These are phyloP conservation scores for Dicrostonyx torquatus DNA, from an alignment of 2,797 vertebrate species.

Conservation along the genomic window DNA sequence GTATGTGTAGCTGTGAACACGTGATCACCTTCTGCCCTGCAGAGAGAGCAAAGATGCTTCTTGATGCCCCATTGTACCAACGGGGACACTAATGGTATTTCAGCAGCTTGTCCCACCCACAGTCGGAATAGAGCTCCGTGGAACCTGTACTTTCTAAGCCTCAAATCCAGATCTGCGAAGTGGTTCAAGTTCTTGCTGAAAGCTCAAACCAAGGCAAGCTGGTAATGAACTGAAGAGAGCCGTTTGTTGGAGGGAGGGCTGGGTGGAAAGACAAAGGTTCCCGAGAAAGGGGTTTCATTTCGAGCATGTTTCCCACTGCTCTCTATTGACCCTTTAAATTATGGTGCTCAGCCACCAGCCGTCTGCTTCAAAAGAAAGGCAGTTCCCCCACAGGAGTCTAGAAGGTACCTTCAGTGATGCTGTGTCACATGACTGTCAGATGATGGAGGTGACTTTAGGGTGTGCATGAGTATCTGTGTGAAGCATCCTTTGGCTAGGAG, in stretches of 20 bases:
- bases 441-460: neutral
- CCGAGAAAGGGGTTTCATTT: neutral
- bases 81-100: neutral
- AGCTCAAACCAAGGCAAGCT: neutral
- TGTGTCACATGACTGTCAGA: neutral
- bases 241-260: neutral
- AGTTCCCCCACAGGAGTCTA: neutral
- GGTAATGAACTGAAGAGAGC: neutral
- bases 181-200: neutral
- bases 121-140: neutral
- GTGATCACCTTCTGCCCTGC: neutral
- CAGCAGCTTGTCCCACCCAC: neutral
- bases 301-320: neutral
- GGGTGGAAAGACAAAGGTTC: neutral
- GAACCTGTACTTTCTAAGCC: neutral
- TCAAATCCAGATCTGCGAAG: neutral
- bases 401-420: neutral
- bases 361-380: neutral
- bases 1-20: fast-evolving
- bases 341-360: neutral
- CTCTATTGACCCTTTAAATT: neutral
- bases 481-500: neutral
- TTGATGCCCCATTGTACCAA: no score
- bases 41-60: neutral
- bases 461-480: neutral